Evolutionary conservation across 2,113 vertebrate genomes (phyloP).

Genomic region (Miniopterus natalensis): DNA sequence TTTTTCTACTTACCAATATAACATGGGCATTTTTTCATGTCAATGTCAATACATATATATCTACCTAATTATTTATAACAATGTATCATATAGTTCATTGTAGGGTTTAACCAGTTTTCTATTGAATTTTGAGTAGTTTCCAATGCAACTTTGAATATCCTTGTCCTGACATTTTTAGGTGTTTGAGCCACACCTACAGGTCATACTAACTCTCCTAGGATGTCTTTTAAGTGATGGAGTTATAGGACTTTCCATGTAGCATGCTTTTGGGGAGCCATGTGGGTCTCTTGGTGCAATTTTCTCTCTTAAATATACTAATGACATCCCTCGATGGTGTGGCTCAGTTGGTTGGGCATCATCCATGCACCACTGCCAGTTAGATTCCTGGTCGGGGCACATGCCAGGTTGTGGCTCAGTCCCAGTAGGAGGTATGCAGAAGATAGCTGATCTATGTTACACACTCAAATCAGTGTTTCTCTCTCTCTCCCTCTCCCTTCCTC

Average conservation of each 20-base stretch:
- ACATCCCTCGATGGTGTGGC: not conserved
- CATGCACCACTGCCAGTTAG: not conserved
- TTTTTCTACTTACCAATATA: constrained; percentile 4
- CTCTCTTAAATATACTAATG: constrained; percentile 2
- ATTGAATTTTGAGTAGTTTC: not conserved
- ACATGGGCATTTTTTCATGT: not conserved
- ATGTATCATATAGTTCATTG: not conserved
- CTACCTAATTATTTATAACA: not conserved
- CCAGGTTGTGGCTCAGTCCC: not conserved
- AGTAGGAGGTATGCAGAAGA: not conserved
- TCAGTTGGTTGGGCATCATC: not conserved
- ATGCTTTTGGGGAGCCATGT: not conserved
- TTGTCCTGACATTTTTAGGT: not conserved
- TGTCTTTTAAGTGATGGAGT: not conserved
- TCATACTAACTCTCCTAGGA: not conserved
- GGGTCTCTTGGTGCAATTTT: not conserved
- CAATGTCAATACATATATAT: not conserved
- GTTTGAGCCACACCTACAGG: not conserved
- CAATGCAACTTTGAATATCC: not conserved
- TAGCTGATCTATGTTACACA: not conserved
- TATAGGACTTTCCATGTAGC: not conserved
- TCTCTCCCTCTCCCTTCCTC: not conserved
- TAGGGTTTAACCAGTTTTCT: constrained; percentile 3
- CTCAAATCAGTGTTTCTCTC: not conserved
- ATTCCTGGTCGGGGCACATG: not conserved